These are phyloP conservation scores for Caenorhabditis sp. DNA, from an alignment of 2,888 invertebrate species.

Conservation along the genomic window DNA sequence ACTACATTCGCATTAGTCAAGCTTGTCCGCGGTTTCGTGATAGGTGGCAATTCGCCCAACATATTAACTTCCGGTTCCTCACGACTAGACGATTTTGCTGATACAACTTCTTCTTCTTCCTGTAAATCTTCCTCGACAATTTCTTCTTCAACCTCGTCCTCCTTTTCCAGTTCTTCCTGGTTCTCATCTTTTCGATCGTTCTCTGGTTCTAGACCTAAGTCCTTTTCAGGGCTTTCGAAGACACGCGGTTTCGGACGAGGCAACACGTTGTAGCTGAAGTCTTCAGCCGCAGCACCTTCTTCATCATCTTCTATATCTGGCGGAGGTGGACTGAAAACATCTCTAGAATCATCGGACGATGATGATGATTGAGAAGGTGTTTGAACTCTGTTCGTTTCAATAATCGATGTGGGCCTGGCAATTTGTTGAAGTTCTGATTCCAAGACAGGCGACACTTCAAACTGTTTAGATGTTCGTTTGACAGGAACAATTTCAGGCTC, in stretches of 20 bases:
- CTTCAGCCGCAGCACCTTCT: neutral
- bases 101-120: neutral
- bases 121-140: neutral
- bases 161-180: slow-evolving; percentile 2
- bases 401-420: too few species aligned
- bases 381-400: neutral
- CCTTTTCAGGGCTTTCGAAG: neutral
- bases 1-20: neutral
- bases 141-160: slow-evolving; percentile 3
- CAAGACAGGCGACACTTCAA: slow-evolving; percentile 28
- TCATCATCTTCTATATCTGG: neutral
- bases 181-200: too few species aligned
- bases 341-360: slow-evolving; percentile 11
- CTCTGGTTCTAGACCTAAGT: neutral
- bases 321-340: slow-evolving; percentile 22
- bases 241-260: neutral
- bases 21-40: slow-evolving; percentile 38
- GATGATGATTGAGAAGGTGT: slow-evolving; percentile 10
- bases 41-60: slow-evolving; percentile 42
- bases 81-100: slow-evolving; percentile 1
- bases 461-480: slow-evolving; percentile 27
- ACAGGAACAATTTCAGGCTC: slow-evolving; percentile 6
- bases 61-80: slow-evolving; percentile 7
- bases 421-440: neutral
- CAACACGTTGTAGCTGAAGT: neutral